Evolutionary conservation across 2,113 vertebrate genomes (phyloP).

Genomic region (Cygnus buccinator): DNA sequence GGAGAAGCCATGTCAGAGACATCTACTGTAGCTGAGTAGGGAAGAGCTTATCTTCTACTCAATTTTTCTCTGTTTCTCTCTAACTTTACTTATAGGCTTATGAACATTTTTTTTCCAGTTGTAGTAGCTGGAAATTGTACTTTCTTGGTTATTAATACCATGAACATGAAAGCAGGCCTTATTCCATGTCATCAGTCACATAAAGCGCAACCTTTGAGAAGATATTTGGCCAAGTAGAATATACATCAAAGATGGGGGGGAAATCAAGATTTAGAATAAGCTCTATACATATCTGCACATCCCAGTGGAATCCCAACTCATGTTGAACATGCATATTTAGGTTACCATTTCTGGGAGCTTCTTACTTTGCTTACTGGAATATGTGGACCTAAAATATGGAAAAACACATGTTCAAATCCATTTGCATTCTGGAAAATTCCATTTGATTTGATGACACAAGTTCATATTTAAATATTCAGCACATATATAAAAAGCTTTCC

Average conservation of each 20-base stretch:
- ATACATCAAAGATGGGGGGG: background rate
- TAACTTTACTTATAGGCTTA: background rate
- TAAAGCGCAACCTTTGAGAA: background rate
- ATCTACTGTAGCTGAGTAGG: background rate
- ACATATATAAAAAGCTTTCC: background rate
- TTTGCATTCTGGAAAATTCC: background rate
- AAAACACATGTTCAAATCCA: background rate
- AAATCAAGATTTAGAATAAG: background rate
- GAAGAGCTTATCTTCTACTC: background rate
- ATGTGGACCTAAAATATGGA: background rate
- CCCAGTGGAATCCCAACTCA: background rate
- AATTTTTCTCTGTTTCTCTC: background rate
- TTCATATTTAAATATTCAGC: background rate
- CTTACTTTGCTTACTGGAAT: background rate
- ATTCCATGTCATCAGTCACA: background rate
- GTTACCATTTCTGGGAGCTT: background rate
- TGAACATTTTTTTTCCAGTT: background rate
- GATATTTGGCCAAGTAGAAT: background rate
- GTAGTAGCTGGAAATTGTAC: background rate
- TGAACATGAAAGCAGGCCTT: background rate
- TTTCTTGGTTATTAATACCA: background rate
- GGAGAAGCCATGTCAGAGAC: background rate
- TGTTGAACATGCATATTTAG: background rate
- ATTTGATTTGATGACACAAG: background rate
- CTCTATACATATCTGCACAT: rapidly evolving